These are phyloP conservation scores for Cyclura pinguis DNA, from an alignment of 2,797 vertebrate genomes.

Conservation along the genomic window DNA sequence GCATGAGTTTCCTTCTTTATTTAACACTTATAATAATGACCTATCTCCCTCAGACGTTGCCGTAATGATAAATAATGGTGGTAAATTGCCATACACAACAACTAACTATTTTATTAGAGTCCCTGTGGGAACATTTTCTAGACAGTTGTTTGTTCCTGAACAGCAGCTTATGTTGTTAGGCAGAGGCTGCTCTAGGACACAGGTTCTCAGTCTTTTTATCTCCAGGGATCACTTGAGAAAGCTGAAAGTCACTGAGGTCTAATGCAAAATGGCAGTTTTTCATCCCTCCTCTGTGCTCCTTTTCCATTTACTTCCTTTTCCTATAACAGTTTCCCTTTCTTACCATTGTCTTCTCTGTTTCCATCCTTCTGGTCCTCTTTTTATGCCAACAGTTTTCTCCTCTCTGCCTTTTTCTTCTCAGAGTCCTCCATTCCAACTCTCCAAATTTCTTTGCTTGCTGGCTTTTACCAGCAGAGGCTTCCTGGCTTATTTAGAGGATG, in stretches of 20 bases:
- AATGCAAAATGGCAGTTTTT: neutral
- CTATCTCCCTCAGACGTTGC: constrained; percentile 10
- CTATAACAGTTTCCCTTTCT: neutral
- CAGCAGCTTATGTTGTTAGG: constrained; percentile 21
- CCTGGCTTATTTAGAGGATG: too few species aligned
- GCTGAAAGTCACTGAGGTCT: neutral
- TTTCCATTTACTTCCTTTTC: neutral
- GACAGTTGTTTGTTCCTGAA: constrained; percentile 65
- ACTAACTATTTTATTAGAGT: constrained; percentile 54
- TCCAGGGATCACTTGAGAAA: neutral
- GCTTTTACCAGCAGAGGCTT: too few species aligned
- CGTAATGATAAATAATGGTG: constrained; percentile 38
- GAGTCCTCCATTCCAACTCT: too few species aligned
- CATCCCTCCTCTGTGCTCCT: neutral
- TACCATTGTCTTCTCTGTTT: neutral
- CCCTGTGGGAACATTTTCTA: constrained; percentile 31
- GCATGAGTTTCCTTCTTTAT: constrained; percentile 8
- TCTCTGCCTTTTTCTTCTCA: too few species aligned
- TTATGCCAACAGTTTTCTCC: too few species aligned
- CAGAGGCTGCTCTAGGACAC: constrained; percentile 13
- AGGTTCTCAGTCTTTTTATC: neutral
- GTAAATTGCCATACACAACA: constrained; percentile 30
- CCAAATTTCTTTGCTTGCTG: too few species aligned
- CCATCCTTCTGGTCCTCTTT: too few species aligned
- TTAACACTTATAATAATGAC: constrained; percentile 39